phyloP scores from a whole-genome alignment of 2,888 invertebrate species.

The Nomada fabriciana region DNA sequence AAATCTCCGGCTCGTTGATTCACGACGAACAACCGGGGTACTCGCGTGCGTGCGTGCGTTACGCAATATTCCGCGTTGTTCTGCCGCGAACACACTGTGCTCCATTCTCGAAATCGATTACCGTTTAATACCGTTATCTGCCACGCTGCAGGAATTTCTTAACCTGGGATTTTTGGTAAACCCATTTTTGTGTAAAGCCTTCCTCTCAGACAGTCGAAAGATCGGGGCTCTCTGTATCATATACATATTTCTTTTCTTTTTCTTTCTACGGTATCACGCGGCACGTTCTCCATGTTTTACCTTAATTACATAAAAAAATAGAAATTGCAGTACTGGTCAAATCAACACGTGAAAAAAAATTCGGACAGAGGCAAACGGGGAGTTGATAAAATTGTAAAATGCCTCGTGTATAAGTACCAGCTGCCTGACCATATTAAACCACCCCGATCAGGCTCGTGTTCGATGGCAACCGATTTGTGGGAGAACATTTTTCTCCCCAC shows the following conservation, averaged over 20 bases:
- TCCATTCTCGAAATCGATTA: constrained; percentile 57
- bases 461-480: not conserved
- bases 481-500: not conserved
- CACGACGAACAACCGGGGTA: constrained; percentile 57
- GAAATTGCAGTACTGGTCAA: too few relatives aligned
- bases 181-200: not conserved
- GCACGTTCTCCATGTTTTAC: too few relatives aligned
- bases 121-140: constrained; percentile 60
- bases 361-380: not conserved
- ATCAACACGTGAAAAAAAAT: not conserved
- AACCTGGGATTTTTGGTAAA: not conserved
- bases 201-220: not conserved
- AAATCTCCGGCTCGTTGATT: constrained; percentile 65
- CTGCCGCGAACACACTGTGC: constrained; percentile 20
- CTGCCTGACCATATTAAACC: not conserved
- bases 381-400: constrained; percentile 6
- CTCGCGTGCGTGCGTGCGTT: constrained; percentile 49
- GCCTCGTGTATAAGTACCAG: not conserved
- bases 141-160: constrained; percentile 5
- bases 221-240: not conserved
- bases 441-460: not conserved
- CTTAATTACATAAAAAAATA: not conserved
- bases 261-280: too few relatives aligned
- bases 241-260: too few relatives aligned
- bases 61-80: constrained; percentile 52